Evolutionary conservation across 2,113 vertebrate genomes (phyloP), one percentile per base, ranked within the genome.

Genomic region (Saguinus midas): DNA sequence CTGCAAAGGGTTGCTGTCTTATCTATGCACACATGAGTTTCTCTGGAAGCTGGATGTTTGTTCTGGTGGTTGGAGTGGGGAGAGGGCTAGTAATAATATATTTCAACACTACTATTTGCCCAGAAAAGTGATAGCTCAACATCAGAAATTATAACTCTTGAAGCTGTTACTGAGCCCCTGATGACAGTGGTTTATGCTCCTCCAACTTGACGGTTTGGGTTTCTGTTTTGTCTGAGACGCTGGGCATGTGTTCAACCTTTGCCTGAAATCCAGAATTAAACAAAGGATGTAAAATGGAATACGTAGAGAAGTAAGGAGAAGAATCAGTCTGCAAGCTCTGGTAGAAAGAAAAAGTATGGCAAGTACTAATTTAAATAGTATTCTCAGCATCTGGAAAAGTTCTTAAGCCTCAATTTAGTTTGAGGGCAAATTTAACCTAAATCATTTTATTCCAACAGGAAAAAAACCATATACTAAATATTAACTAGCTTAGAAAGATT

Each of bases 61-160:
- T 95, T 89, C 84, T 88, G 32, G 95, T 86, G 95, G 66, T 75
- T 90, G 14, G 72, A 90, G 81, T 90, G 8, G 78, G 58, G 90
- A 96, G 96, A 98, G 94, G 97, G 90, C 95, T 97, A 91, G 91
- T 97, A 97, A 87, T 86, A 93, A 90, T 76, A 97, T 96, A 81
- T 92, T 97, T 96, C 96, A 98, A 64, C 89, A 95, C 45, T 85
- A 95, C 81, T 32, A 89, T 97, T 98, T 91, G 40, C 61, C 57
- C 88, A 94, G 96, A 95, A 96, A 95, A 98, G 32, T 64, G 97
- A 85, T 81, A 96, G 90, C 70, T 75, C 20, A 87, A 79, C 96
- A 88, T 40, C 92, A 97, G 96, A 97, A 96, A 90, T 96, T 92
- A 96, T 95, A 96, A 97, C 96, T 94, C 84, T 97, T 50, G 85